A percentile compares a stretch with the other conserved stretches of the same genome.
Conservation (phyloP, 2,888 invertebrate species). For the Pollenia labialis region DNA sequence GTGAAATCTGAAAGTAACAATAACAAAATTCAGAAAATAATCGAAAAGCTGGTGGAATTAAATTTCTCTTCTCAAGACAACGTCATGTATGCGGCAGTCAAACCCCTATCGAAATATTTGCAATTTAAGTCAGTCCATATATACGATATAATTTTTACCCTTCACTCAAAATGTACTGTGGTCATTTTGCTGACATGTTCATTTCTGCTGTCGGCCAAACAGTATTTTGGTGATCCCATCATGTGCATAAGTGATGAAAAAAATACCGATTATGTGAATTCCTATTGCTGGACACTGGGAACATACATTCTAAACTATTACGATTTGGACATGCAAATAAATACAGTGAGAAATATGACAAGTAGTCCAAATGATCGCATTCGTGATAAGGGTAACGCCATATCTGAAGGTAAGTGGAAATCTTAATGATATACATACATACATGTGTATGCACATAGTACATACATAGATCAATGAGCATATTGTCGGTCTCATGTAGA, state of each 20-base stretch:
- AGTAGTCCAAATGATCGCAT: slow-evolving; percentile 11
- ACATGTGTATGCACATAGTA: too few relatives aligned
- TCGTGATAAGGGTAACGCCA: slow-evolving; percentile 76
- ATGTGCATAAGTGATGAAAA: slow-evolving; percentile 87
- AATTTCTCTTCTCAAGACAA: slow-evolving; percentile 52
- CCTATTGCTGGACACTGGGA: slow-evolving; percentile 92
- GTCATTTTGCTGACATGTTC: slow-evolving; percentile 90
- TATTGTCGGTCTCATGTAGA: too few relatives aligned
- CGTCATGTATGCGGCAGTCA: slow-evolving; percentile 88
- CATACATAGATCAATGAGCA: too few relatives aligned
- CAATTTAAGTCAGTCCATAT: slow-evolving; percentile 88
- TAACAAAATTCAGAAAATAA: slow-evolving; percentile 37
- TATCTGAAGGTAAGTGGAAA: slow-evolving; percentile 83
- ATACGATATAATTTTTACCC: slow-evolving; percentile 90
- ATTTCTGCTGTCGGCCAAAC: slow-evolving; percentile 90
- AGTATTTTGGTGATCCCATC: slow-evolving; percentile 94
- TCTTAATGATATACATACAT: too few relatives aligned
- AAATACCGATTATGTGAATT: slow-evolving; percentile 87
- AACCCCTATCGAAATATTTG: slow-evolving; percentile 86
- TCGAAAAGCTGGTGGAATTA: slow-evolving; percentile 28
- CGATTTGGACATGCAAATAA: slow-evolving; percentile 56
- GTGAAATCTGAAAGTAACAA: not conserved
- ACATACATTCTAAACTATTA: slow-evolving; percentile 86
- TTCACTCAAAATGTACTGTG: slow-evolving; percentile 90
- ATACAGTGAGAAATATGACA: slow-evolving; percentile 46